A percentile compares a stretch with the other conserved stretches of the same genome.
phyloP scores from a whole-genome alignment of 2,113 vertebrate species.

The Dasypus novemcinctus region DNA sequence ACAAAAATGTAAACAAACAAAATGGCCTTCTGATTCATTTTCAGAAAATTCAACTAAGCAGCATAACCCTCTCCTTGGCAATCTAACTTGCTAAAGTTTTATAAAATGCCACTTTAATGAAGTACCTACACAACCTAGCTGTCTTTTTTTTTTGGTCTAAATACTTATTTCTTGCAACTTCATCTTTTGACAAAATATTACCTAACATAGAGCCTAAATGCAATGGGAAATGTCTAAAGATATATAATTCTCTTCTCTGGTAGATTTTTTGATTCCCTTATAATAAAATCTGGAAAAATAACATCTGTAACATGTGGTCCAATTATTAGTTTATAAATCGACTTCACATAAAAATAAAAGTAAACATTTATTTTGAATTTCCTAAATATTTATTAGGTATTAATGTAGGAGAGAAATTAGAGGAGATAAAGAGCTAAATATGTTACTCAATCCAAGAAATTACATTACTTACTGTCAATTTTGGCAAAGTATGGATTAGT shows the following conservation, averaged over 20 bases:
- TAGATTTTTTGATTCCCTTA: not conserved
- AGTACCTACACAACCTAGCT: not conserved
- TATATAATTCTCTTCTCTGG: not conserved
- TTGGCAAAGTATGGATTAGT: not conserved
- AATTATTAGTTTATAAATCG: not conserved
- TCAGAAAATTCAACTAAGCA: not conserved
- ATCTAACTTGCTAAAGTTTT: not conserved
- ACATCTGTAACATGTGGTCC: not conserved
- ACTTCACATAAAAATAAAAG: not conserved
- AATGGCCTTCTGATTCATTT: not conserved
- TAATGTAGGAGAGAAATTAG: not conserved
- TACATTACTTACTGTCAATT: not conserved
- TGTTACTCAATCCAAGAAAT: not conserved
- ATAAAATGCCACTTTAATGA: not conserved
- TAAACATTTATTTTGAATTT: not conserved
- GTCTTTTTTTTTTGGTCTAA: not conserved
- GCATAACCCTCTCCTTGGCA: not conserved
- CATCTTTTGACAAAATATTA: not conserved
- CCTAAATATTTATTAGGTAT: not conserved
- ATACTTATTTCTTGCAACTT: not conserved
- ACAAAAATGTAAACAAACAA: not conserved
- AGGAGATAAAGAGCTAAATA: not conserved
- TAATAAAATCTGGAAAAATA: not conserved
- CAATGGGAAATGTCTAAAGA: not conserved
- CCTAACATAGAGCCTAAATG: not conserved